Base-by-base conservation (phyloP, 2,888 invertebrate genomes). In the Philopedon plagiatum region DNA sequence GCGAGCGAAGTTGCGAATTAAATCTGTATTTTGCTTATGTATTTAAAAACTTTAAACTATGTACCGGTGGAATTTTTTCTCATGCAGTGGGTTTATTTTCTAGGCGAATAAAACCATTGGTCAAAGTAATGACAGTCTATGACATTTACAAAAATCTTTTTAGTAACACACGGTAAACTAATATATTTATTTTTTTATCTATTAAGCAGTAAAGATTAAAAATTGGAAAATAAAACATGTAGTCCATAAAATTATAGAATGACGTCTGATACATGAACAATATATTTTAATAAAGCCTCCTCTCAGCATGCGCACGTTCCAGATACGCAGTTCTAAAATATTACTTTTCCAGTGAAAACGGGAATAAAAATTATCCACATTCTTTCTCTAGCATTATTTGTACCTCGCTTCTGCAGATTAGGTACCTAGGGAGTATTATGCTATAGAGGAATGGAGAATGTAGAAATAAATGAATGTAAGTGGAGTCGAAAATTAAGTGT, bases 331-430 rank as follows among this genome's bases (percentile, higher is more conserved):
- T 26, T 51, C 1, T 61, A 46, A 61, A 61, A 46, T 61, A 46
- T 61, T 26, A 46, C 46, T 18, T 19, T 21, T 61, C 29, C 18
- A 46, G 61, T 11, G 46, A 7, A 46, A 61, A 61, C 61, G 18
- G 11, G 61, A 61, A 61, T 61, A 46, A 61, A 61, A 61, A 61
- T 61, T 61, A 61, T 61, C 18, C 9, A 44, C 44, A 26, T 60
- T 44, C 44, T 60, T 41, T 46, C 19, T 11, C 44, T 60, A 32
- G 46, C 15, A 29, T 51, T 46, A 61, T 61, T 61, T 61, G 13
- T 46, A 61, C 18, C 13, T 46, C 19, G 19, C 26, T 46, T 29
- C 5, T 61, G 61, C 61, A 61, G 18, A 61, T 46, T 46, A 34
- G 46, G 32, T 46, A 44, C 11, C 46, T 18, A 32, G 32, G 51